These are phyloP conservation scores for Chlorocebus sabaeus DNA, from an alignment of 2,113 vertebrate species.

Conservation along the genomic window DNA sequence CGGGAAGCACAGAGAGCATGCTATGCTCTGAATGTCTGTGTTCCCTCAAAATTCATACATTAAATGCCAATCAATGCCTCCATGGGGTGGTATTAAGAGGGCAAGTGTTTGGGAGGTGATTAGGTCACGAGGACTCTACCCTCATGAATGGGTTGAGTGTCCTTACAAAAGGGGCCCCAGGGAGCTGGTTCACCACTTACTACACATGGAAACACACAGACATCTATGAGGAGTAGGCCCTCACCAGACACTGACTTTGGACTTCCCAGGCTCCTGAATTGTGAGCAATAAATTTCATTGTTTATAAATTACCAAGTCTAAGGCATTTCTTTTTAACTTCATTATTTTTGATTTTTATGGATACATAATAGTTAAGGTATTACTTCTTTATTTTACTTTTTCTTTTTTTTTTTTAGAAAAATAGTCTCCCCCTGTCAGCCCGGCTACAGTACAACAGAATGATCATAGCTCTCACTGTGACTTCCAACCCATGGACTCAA, in stretches of 20 bases:
- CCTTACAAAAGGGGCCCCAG: neutral
- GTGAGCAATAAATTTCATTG: neutral
- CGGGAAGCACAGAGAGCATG: neutral
- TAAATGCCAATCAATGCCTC: neutral
- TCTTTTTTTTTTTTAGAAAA: too few species aligned
- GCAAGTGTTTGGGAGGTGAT: neutral
- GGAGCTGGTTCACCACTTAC: neutral
- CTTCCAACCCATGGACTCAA: too few species aligned
- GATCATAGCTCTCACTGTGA: too few species aligned
- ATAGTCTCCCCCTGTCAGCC: too few species aligned
- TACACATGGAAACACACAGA: neutral
- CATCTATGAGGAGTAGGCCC: too few species aligned
- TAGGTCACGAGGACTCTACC: accelerated
- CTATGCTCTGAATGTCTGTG: neutral
- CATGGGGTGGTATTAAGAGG: too few species aligned
- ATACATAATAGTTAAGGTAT: neutral
- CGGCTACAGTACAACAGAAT: too few species aligned
- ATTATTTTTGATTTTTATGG: neutral
- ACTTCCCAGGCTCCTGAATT: neutral
- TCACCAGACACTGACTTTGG: neutral
- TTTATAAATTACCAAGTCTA: neutral
- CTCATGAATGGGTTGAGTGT: neutral
- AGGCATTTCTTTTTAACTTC: neutral
- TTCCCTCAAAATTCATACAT: neutral
- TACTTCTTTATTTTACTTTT: neutral